Evolutionary conservation across 2,888 invertebrate species (phyloP), one percentile per base, ranked within the genome.

Genomic region (Hydraecia micacea): DNA sequence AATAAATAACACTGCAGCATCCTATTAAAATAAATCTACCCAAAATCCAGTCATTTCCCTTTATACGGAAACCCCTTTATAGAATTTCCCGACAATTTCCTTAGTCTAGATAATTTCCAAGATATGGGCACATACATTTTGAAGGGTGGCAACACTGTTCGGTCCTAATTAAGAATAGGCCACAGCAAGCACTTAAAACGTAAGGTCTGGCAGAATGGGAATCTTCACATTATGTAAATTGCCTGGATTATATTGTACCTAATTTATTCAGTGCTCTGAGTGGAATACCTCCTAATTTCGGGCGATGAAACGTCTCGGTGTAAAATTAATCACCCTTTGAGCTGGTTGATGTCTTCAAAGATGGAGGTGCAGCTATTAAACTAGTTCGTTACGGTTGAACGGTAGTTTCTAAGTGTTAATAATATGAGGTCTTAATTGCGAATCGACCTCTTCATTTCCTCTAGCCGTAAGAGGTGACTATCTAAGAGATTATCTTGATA

Each of bases 141-240:
- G 66, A 74, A 76, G 73, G 72, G 25, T 71, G 79, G 81, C 75
- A 84, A 80, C 75, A 86, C 79, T 79, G 80, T 70, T 78, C 75
- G 73, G 66, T 85, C 75, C 89, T 92, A 92, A 93, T 93, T 93
- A 92, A 91, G 90, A 91, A 90, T 90, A 87, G 87, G 88, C 90
- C 86, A 84, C 89, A 90, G 86, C 87, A 78, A 83, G 79, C 79
- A 75, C 77, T 86, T 88, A 80, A 79, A 90, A 80, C 89, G 87
- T 85, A 86, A 90, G 88, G 86, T 88, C 83, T 89, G 75, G 77
- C 75, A 76, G 92, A 91, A 91, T 92, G 81, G 82, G 82, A 92
- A 92, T 91, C 86, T 87, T 86, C 86, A 89, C 90, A 92, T 92
- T 92, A 92, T 92, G 92, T 77, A 91, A 92, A 92, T 92, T 86